These are phyloP conservation scores for Bos taurus DNA, from an alignment of 2,113 vertebrate genomes.

Conservation along the genomic window ARS-UCD2.0 NC_037352.1:16030501-16031000, in stretches of 20 bases:
- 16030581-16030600: not conserved
- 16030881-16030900: not conserved
- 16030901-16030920: not conserved
- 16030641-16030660: not conserved
- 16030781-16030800: not conserved
- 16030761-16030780: not conserved
- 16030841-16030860: not conserved
- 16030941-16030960: not conserved
- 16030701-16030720: not conserved
- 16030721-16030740: not conserved
- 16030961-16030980: not conserved
- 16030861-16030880: not conserved
- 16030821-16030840: not conserved
- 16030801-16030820: not conserved
- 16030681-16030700: not conserved
- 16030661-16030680: not conserved
- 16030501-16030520: not conserved
- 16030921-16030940: not conserved
- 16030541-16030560: not conserved
- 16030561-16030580: not conserved
- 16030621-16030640: not conserved
- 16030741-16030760: not conserved
- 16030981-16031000: not conserved
- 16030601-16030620: not conserved
- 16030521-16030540: not conserved